Base-by-base conservation (phyloP, 2,888 invertebrate genomes). In the Eupithecia inturbata region DNA sequence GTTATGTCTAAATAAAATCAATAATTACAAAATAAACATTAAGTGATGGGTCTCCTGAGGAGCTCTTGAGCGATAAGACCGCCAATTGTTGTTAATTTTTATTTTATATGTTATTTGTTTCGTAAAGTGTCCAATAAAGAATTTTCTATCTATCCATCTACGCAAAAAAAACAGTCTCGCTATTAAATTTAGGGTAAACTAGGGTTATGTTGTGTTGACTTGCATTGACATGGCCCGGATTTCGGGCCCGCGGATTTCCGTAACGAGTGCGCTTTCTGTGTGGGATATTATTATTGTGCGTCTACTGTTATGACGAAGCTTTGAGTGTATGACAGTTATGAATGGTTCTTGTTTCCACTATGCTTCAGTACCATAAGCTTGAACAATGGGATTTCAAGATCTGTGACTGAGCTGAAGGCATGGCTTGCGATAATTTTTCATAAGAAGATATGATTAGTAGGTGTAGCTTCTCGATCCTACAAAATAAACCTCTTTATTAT, bases 311-410 rank as follows among this genome's bases (percentile, higher is more conserved):
- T 71, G 75, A 72, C 75, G 75, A 68, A 74, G 77, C 76, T 76
- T 73, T 76, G 74, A 76, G 64, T 68, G 71, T 73, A 76, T 74
- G 80, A 79, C 80, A 78, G 75, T 73, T 79, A 79, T 79, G 78
- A 80, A 80, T 80, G 77, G 79, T 72, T 73, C 73, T 75, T 79
- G 78, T 80, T 78, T 79, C 76, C 70, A 77, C 78, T 75, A 77
- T 75, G 75, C 72, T 72, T 79, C 76, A 49, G 67, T 53, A 68
- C 62, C 71, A 75, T 77, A 76, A 75, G 73, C 75, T 76, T 70
- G 41, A 77, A 73, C 74, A 71, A 76, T 79, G 53, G 72, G 49
- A 33, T 73, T 76, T 73, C 68, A 62, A 71, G 69, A 70, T 76
- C 66, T 70, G 57, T 73, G n/a, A 60, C 64, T 36, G 39, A 57